Evolutionary conservation across 2,888 invertebrate species (phyloP).

Genomic region (Dioctria rufipes): DNA sequence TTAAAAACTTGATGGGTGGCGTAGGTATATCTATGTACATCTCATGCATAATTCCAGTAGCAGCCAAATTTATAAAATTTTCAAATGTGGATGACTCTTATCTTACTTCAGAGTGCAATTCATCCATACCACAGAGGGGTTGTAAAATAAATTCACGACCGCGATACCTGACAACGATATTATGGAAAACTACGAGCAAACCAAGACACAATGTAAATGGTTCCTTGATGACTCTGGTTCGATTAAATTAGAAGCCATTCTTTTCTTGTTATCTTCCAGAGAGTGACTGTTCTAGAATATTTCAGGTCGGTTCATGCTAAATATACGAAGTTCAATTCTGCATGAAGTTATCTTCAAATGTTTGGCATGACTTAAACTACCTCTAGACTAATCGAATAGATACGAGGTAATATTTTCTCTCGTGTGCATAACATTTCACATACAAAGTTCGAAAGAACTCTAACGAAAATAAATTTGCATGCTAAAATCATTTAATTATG

Average conservation of each 20-base stretch:
- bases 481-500: too few relatives aligned
- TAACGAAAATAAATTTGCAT: too few relatives aligned
- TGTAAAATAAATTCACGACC: constrained; percentile 38
- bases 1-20: not conserved
- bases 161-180: constrained; percentile 18
- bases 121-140: constrained; percentile 10
- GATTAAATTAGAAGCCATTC: constrained; percentile 29
- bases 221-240: constrained; percentile 24
- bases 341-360: too few relatives aligned
- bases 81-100: not conserved
- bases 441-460: too few relatives aligned
- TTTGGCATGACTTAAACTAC: too few relatives aligned
- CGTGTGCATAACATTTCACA: too few relatives aligned
- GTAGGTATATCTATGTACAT: not conserved
- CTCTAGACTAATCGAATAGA: too few relatives aligned
- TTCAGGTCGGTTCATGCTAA: not conserved
- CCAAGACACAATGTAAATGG: constrained; percentile 17
- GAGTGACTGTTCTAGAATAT: not conserved
- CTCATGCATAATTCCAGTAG: not conserved
- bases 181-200: constrained; percentile 32
- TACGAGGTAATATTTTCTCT: too few relatives aligned
- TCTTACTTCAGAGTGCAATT: not conserved
- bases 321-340: too few relatives aligned
- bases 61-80: constrained; percentile 32
- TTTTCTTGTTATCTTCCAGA: not conserved